Conservation (phyloP, 2,113 vertebrate species). For the Hippocampus mohnikei region DNA sequence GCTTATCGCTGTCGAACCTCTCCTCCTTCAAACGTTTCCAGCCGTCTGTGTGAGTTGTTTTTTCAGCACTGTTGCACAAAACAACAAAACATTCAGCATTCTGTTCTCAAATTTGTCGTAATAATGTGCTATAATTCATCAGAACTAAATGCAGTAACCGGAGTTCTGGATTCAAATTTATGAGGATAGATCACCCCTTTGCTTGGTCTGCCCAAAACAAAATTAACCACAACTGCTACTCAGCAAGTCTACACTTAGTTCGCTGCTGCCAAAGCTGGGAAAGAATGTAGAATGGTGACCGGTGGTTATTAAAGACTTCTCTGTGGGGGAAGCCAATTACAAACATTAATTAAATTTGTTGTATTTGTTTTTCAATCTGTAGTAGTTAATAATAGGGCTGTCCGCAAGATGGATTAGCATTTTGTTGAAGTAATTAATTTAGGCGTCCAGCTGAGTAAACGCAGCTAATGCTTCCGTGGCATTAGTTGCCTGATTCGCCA, state of each 20-base stretch:
- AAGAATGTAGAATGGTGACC: slow-evolving; percentile 42
- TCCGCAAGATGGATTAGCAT: slow-evolving; percentile 41
- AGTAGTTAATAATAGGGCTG: too few relatives aligned
- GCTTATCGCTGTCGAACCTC: slow-evolving; percentile 20
- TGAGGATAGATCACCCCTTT: slow-evolving; percentile 20
- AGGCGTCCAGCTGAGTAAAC: slow-evolving; percentile 53
- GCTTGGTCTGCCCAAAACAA: slow-evolving; percentile 27
- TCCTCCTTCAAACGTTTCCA: slow-evolving; percentile 28
- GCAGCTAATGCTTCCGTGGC: slow-evolving; percentile 16
- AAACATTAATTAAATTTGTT: slow-evolving; percentile 42
- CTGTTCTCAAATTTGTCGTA: slow-evolving; percentile 23
- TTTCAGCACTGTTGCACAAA: slow-evolving; percentile 7
- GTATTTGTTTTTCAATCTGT: not conserved
- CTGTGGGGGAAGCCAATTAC: slow-evolving; percentile 59
- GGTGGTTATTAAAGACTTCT: slow-evolving; percentile 47
- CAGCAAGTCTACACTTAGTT: slow-evolving; percentile 49
- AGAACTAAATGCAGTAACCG: slow-evolving; percentile 44
- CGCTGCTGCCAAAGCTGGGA: slow-evolving; percentile 25
- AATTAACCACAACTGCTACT: slow-evolving; percentile 33
- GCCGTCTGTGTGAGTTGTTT: slow-evolving; percentile 26
- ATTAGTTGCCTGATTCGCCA: not conserved
- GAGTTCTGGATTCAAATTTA: slow-evolving; percentile 15
- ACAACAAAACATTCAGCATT: not conserved
- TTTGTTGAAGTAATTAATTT: slow-evolving; percentile 47
- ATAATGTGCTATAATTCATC: slow-evolving; percentile 51